Evolutionary conservation across 2,888 invertebrate species (phyloP).

Genomic region (Synanthedon tipuliformis): DNA sequence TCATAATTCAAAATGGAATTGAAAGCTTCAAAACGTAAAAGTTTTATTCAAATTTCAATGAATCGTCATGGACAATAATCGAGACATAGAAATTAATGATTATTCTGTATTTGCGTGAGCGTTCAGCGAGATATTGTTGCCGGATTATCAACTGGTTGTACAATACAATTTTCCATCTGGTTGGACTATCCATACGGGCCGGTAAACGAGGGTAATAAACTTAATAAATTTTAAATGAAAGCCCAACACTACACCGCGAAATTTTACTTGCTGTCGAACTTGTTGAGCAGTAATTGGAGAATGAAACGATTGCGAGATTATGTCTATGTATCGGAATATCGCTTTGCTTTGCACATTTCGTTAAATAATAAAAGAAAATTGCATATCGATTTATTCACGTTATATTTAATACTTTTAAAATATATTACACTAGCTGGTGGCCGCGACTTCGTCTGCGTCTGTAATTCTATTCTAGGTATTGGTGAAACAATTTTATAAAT

Average conservation of each 20-base stretch:
- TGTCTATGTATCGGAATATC: no score
- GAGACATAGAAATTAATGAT: neutral
- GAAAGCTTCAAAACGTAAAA: no score
- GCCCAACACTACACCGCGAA: neutral
- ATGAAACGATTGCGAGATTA: no score
- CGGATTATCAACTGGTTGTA: neutral
- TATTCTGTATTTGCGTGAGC: neutral
- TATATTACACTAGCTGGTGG: no score
- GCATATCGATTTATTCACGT: no score
- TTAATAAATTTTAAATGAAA: neutral
- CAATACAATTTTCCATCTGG: conserved; percentile 5
- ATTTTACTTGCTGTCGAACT: neutral
- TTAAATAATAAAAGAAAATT: no score
- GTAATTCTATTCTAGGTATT: no score
- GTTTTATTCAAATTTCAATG: neutral
- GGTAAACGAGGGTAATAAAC: neutral
- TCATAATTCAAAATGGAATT: no score
- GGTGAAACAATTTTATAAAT: no score
- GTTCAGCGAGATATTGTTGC: neutral
- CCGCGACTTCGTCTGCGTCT: no score
- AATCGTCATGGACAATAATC: neutral
- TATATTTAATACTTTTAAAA: no score
- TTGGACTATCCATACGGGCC: neutral
- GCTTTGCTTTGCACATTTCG: no score
- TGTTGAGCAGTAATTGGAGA: neutral